These are phyloP conservation scores for Mastomys natalensis DNA, from an alignment of 2,113 vertebrate species.

Conservation along the genomic window DNA sequence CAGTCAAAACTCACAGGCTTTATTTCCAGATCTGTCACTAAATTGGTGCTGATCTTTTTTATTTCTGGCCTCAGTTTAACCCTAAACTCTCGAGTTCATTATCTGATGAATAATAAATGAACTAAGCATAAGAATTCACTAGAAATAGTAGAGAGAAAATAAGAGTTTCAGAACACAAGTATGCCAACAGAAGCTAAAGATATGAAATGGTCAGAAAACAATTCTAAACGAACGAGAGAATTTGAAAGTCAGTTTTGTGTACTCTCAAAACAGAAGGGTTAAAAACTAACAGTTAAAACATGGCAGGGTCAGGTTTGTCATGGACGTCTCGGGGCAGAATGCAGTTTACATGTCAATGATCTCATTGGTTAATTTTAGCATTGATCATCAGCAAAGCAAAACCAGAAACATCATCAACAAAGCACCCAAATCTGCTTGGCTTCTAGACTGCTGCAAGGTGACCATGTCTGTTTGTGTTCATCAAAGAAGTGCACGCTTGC, in stretches of 20 bases:
- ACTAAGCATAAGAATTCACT: not conserved
- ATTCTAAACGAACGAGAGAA: constrained; percentile 5
- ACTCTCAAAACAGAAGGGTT: not conserved
- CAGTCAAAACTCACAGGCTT: not conserved
- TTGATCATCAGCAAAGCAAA: not conserved
- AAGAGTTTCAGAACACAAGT: not conserved
- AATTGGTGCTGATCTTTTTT: not conserved
- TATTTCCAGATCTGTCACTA: not conserved
- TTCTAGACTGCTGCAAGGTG: not conserved
- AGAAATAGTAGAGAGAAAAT: not conserved
- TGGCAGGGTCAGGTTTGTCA: not conserved
- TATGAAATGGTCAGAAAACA: constrained; percentile 32
- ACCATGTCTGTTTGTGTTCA: not conserved
- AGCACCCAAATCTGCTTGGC: constrained; percentile 24
- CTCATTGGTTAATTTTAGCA: not conserved
- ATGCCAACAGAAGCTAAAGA: constrained; percentile 11
- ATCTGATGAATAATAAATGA: constrained; percentile 45
- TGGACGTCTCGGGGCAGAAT: constrained; percentile 1
- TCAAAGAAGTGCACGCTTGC: constrained; percentile 11
- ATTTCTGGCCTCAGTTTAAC: constrained; percentile 5
- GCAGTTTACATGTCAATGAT: not conserved
- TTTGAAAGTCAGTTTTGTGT: not conserved
- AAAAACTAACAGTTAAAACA: not conserved
- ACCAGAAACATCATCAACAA: not conserved
- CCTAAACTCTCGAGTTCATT: constrained; percentile 15